Percentiles rank a stretch among this genome's conserved stretches.
Conservation (phyloP, 2,797 vertebrate species). For the Oreonectes daqikongensis region DNA sequence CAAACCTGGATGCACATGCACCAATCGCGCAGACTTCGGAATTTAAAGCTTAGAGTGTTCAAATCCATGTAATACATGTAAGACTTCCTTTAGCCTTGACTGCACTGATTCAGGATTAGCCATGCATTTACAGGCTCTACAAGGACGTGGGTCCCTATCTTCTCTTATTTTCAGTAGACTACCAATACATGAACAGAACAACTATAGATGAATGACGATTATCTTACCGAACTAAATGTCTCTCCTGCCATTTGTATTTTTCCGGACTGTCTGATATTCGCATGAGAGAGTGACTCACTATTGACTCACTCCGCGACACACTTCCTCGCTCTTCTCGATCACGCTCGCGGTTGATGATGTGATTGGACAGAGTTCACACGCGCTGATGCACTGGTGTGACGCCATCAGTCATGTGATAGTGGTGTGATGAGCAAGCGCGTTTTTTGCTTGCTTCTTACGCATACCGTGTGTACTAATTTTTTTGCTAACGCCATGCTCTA, state of each 20-base stretch:
- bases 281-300: background rate
- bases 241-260: constrained; percentile 69
- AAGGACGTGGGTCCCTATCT: background rate
- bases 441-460: too few relatives aligned
- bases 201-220: background rate
- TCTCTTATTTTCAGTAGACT: background rate
- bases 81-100: background rate
- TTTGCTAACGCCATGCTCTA: too few relatives aligned
- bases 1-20: background rate
- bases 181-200: background rate
- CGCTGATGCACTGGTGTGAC: background rate
- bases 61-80: background rate
- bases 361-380: constrained; percentile 13
- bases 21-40: background rate
- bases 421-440: constrained; percentile 16
- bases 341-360: background rate
- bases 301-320: background rate
- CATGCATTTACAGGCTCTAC: background rate
- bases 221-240: constrained; percentile 68
- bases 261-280: background rate
- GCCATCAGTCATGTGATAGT: constrained; percentile 41
- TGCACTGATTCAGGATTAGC: background rate
- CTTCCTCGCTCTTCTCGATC: constrained; percentile 5
- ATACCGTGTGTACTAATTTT: too few relatives aligned
- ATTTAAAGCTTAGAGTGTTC: background rate